A percentile compares a stretch with the other conserved stretches of the same genome.
Conservation (phyloP, 2,888 invertebrate species). For the Muschampia plurimacula region DNA sequence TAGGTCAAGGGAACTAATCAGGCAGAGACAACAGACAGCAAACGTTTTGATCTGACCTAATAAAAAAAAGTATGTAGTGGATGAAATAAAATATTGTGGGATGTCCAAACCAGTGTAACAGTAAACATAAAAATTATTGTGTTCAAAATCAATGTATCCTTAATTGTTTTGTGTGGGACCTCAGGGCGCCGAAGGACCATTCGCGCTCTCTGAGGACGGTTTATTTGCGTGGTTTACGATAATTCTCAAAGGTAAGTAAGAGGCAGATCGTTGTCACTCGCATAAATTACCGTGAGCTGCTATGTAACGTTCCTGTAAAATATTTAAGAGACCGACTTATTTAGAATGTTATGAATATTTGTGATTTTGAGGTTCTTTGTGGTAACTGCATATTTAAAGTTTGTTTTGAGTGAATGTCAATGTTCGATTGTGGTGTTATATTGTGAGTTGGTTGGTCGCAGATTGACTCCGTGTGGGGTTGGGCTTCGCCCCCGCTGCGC, state of each 20-base stretch:
- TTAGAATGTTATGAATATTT: conserved; percentile 21
- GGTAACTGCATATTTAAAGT: conserved; percentile 22
- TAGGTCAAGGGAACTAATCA: conserved; percentile 32
- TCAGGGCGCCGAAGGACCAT: conserved; percentile 61
- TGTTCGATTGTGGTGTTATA: conserved; percentile 47
- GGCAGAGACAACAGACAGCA: conserved; percentile 26
- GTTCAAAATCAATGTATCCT: conserved; percentile 73
- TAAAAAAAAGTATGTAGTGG: conserved; percentile 59
- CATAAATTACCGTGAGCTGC: conserved; percentile 62
- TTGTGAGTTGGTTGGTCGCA: conserved; percentile 74
- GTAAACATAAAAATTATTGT: conserved; percentile 76
- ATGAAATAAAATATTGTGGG: conserved; percentile 58
- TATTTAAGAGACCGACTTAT: conserved; percentile 10
- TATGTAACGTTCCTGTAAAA: conserved; percentile 32
- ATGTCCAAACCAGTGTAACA: conserved; percentile 66
- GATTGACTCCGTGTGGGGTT: conserved; percentile 98
- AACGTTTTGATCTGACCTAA: conserved; percentile 58
- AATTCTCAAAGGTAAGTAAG: conserved; percentile 79
- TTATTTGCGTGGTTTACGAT: conserved; percentile 63
- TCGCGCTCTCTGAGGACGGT: conserved; percentile 62
- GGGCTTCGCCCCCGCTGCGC: conserved; percentile 96
- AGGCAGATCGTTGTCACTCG: conserved; percentile 65
- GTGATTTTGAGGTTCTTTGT: conserved; percentile 18
- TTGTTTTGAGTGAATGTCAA: conserved; percentile 11
- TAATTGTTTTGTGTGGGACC: conserved; percentile 60